Evolutionary conservation across 2,888 invertebrate species (phyloP).

Genomic region (Megaustenia siamemsis): DNA sequence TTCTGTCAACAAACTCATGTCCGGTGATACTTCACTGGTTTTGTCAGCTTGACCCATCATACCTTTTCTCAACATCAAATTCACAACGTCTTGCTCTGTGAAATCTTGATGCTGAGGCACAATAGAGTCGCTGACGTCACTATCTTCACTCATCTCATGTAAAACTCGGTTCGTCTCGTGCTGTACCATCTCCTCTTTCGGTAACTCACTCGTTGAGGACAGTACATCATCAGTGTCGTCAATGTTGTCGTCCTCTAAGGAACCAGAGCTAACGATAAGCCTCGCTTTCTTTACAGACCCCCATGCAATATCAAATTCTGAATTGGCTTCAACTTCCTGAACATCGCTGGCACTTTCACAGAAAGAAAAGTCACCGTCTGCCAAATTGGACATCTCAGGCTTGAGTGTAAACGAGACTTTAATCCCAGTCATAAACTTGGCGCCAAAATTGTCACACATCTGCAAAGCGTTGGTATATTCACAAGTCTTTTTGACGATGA

Average conservation of each 20-base stretch:
- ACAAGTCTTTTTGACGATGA: slow-evolving; percentile 57
- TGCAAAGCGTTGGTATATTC: slow-evolving; percentile 62
- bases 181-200: not conserved
- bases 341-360: slow-evolving; percentile 59
- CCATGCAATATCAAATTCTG: slow-evolving; percentile 65
- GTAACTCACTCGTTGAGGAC: not conserved
- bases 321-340: slow-evolving; percentile 64
- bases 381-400: slow-evolving; percentile 56
- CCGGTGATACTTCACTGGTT: not conserved
- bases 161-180: not conserved
- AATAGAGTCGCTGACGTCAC: slow-evolving; percentile 6
- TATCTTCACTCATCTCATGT: not conserved
- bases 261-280: slow-evolving; percentile 22
- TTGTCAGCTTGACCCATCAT: not conserved
- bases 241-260: not conserved
- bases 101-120: slow-evolving; percentile 10
- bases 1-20: not conserved
- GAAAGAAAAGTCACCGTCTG: slow-evolving; percentile 53
- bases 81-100: slow-evolving; percentile 21
- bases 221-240: not conserved
- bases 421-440: slow-evolving; percentile 62
- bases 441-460: slow-evolving; percentile 61
- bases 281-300: slow-evolving; percentile 44
- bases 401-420: slow-evolving; percentile 64
- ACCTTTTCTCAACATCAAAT: slow-evolving; percentile 34